These are phyloP conservation scores for Microctonus aethiopoides DNA, from an alignment of 2,888 invertebrate species.

Conservation along the genomic window DNA sequence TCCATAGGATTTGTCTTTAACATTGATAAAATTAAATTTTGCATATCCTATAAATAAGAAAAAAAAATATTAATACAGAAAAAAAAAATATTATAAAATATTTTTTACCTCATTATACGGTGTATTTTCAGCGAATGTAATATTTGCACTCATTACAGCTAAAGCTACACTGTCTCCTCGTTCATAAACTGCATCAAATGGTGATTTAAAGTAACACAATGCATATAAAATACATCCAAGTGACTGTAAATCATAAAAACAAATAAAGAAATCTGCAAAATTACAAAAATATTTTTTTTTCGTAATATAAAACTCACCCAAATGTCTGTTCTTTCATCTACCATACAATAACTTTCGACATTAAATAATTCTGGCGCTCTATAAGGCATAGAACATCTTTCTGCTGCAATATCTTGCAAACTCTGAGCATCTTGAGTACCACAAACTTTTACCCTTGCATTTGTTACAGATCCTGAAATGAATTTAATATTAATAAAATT, in stretches of 20 bases:
- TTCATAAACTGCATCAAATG: constrained; percentile 86
- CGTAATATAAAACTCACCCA: constrained; percentile 73
- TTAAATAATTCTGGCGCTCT: constrained; percentile 89
- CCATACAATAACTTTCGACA: constrained; percentile 82
- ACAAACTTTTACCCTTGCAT: constrained; percentile 74
- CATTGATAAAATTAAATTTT: constrained; percentile 77
- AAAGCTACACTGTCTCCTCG: constrained; percentile 88
- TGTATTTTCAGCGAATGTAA: constrained; percentile 77
- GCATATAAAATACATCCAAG: constrained; percentile 88
- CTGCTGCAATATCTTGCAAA: constrained; percentile 83
- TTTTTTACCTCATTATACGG: constrained; percentile 72
- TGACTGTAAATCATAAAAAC: constrained; percentile 70
- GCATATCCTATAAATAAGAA: constrained; percentile 71
- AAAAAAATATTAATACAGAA: neutral
- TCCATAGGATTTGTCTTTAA: constrained; percentile 81
- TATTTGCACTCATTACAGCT: constrained; percentile 81
- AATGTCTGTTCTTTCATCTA: constrained; percentile 87
- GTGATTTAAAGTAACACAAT: constrained; percentile 85
- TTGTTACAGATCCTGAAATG: constrained; percentile 73
- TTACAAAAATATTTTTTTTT: constrained; percentile 20
- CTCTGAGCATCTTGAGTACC: constrained; percentile 77
- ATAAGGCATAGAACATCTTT: constrained; percentile 89
- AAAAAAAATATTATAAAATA: neutral
- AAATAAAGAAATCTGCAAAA: constrained; percentile 27
- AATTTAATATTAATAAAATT: constrained; percentile 10